Conservation (phyloP, 2,797 vertebrate species). For the Takifugu rubripes region DNA sequence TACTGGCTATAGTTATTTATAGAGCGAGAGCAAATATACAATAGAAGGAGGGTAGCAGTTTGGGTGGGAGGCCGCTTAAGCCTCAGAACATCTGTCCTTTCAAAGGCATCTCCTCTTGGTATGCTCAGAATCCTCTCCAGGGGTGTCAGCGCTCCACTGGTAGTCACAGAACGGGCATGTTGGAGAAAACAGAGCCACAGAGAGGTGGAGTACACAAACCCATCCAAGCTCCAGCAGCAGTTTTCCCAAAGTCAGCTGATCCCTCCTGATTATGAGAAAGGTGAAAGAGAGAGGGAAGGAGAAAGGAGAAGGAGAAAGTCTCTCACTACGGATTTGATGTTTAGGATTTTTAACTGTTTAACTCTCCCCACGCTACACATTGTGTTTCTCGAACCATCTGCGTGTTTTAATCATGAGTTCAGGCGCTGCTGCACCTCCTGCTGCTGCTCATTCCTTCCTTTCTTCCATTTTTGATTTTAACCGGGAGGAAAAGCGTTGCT, state of each 20-base stretch:
- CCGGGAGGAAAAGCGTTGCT: neutral
- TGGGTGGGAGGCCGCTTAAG: constrained; percentile 56
- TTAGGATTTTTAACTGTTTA: neutral
- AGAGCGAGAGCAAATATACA: constrained; percentile 73
- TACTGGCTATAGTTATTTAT: constrained; percentile 68
- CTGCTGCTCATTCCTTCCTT: neutral
- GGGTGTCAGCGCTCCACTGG: constrained; percentile 73
- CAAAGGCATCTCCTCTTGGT: constrained; percentile 71
- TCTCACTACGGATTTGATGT: neutral
- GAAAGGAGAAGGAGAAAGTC: constrained; percentile 6
- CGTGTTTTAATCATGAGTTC: no score
- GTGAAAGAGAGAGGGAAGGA: constrained; percentile 1
- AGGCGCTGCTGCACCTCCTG: no score
- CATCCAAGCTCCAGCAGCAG: constrained; percentile 43
- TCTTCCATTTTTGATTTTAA: neutral
- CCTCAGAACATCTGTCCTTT: constrained; percentile 72
- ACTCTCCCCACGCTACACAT: no score
- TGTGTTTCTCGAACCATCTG: neutral
- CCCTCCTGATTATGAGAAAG: constrained; percentile 39
- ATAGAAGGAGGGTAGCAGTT: constrained; percentile 53
- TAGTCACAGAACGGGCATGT: constrained; percentile 76
- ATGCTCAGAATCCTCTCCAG: constrained; percentile 79
- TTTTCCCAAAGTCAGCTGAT: constrained; percentile 47
- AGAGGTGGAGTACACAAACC: constrained; percentile 18
- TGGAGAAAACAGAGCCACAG: constrained; percentile 76